phyloP scores from a whole-genome alignment of 2,888 invertebrate genomes.

The Plagodis pulveraria region DNA sequence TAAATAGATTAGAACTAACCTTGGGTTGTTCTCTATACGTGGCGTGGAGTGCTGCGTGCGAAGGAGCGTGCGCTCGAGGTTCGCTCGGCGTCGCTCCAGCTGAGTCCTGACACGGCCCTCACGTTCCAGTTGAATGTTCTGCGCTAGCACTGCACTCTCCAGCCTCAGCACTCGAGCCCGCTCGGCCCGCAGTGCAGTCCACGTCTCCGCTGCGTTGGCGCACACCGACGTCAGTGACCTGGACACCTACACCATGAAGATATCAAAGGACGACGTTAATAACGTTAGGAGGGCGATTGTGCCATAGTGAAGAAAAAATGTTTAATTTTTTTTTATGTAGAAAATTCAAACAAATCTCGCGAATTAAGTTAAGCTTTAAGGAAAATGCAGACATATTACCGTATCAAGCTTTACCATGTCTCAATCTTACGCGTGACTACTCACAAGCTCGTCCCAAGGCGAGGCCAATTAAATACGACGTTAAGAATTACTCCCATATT shows the following conservation, averaged over 20 bases:
- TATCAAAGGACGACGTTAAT: too few relatives aligned
- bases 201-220: slow-evolving; percentile 66
- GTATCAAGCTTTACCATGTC: too few relatives aligned
- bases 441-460: too few relatives aligned
- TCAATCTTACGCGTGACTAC: too few relatives aligned
- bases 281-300: too few relatives aligned
- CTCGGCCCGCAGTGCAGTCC: slow-evolving; percentile 71
- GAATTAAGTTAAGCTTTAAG: too few relatives aligned
- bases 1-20: slow-evolving; percentile 45
- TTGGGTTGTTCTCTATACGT: slow-evolving; percentile 47
- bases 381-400: too few relatives aligned
- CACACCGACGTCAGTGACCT: slow-evolving; percentile 67
- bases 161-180: slow-evolving; percentile 68
- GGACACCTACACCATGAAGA: slow-evolving; percentile 49
- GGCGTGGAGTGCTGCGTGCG: slow-evolving; percentile 46
- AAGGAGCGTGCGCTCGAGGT: slow-evolving; percentile 65
- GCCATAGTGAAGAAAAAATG: too few relatives aligned
- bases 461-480: too few relatives aligned
- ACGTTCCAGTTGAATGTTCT: slow-evolving; percentile 68
- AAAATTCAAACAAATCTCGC: too few relatives aligned
- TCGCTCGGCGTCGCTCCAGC: slow-evolving; percentile 66
- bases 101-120: slow-evolving; percentile 72
- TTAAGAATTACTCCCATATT: too few relatives aligned
- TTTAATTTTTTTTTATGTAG: too few relatives aligned
- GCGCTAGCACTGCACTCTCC: slow-evolving; percentile 71